Base-by-base conservation (phyloP, 2,888 invertebrate species). In the Eupsilia transversa region DNA sequence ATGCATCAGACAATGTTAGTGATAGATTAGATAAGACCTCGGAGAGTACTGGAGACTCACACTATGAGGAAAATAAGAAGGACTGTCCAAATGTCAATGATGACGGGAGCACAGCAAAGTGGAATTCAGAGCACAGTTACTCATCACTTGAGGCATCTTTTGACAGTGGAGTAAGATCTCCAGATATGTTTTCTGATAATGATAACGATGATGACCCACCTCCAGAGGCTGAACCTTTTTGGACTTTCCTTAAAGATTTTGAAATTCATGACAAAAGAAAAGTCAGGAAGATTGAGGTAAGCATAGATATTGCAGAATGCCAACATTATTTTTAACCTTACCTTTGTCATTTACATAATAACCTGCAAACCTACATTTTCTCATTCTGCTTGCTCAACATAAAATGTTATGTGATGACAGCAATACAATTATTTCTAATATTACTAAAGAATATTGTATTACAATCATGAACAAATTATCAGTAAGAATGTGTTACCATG, bases 111-210 rank as follows among this genome's bases (percentile, higher is more conserved):
- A 90, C 84, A 68, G 82, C 85, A 33, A 96, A 95, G 85, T 96
- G 95, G 95, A 94, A 93, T 79, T 91, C 90, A 6, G 96, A 96
- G 52, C 94, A 94, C 27, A 96, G 95, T 80, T 94, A 92, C 75
- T 96, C 96, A 3, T 96, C 96, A 20, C 89, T 94, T 2, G 96
- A 96, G 77, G 94, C 94, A 20, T 96, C 96, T 2, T 96, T 95
- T 92, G 96, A 96, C 87, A 96, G 96, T 87, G 96, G 96, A 82
- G 93, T 96, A 57, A 88, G 96, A 63, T 97, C 97, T 70, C 98
- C 98, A 0, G 97, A 98, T 88, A 94, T 98, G 89, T 98, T 98
- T 91, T 97, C 97, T 77, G 97, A 97, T 77, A 97, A 97, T 60
- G 97, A 97, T 70, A 96, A 95, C 61, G 94, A 88, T 43, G 85